These are phyloP conservation scores for Eilema sororculum DNA, from an alignment of 2,888 invertebrate species.

Conservation along the genomic window DNA sequence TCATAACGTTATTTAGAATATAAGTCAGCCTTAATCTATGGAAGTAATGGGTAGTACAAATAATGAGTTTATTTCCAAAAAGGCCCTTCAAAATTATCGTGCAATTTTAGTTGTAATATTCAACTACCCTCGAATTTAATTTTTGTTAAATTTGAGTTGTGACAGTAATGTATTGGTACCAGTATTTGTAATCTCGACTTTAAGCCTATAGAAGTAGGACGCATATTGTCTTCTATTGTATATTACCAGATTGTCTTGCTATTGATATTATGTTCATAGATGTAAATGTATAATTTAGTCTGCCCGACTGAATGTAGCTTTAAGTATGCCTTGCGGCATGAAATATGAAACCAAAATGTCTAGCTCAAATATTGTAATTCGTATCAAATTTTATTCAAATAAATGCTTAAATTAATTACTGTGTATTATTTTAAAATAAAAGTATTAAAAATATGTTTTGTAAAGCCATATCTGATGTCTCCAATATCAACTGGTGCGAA, in stretches of 20 bases:
- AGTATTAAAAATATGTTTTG: too few relatives aligned
- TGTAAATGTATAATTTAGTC: constrained; percentile 45
- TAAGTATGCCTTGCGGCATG: constrained; percentile 67
- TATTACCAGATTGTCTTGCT: constrained; percentile 2
- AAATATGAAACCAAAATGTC: constrained; percentile 71
- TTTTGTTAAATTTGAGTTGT: background rate
- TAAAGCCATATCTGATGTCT: too few relatives aligned
- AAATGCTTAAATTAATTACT: constrained; percentile 55
- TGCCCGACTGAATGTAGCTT: constrained; percentile 66
- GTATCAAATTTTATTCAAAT: constrained; percentile 59
- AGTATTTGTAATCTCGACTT: constrained; percentile 9
- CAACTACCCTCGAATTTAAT: background rate
- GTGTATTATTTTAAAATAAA: constrained; percentile 20
- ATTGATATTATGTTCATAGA: constrained; percentile 23
- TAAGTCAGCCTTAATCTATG: constrained; percentile 1
- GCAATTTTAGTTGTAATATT: background rate
- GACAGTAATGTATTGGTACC: background rate
- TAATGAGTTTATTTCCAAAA: background rate
- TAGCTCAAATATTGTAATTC: constrained; percentile 74
- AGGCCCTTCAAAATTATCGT: background rate
- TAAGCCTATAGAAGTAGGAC: background rate
- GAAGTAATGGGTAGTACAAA: background rate
- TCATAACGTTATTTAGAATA: background rate
- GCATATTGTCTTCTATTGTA: background rate
- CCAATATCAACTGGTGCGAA: too few relatives aligned